These are phyloP conservation scores for Formica selysi DNA, from an alignment of 1,140 invertebrate species.

Conservation along the genomic window DNA sequence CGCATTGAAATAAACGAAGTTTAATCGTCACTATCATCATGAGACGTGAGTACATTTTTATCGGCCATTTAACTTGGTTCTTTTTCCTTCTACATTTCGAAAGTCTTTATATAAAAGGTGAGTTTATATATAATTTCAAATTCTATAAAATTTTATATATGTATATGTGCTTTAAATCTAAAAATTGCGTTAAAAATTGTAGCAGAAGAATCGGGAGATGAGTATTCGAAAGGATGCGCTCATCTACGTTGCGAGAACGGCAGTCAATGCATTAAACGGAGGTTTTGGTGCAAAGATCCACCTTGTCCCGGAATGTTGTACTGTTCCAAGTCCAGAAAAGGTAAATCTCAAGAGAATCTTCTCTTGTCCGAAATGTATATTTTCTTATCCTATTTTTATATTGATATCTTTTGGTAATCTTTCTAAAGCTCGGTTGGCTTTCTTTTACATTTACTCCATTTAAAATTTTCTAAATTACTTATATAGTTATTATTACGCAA, in stretches of 20 bases:
- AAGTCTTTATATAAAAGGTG: constrained; percentile 4
- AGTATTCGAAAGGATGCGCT: constrained; percentile 65
- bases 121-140: neutral
- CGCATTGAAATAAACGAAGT: constrained; percentile 20
- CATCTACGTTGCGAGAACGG: constrained; percentile 69
- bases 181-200: constrained; percentile 1
- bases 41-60: constrained; percentile 24
- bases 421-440: neutral
- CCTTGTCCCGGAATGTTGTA: constrained; percentile 80
- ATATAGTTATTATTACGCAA: neutral
- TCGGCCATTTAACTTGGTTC: constrained; percentile 7
- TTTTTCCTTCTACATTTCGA: neutral
- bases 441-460: constrained; percentile 5
- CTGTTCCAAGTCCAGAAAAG: constrained; percentile 76
- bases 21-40: constrained; percentile 30
- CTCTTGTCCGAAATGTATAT: neutral
- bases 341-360: constrained; percentile 57
- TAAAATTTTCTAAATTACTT: neutral
- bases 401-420: neutral
- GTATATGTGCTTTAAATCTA: neutral
- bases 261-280: constrained; percentile 76
- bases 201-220: constrained; percentile 19
- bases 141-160: neutral
- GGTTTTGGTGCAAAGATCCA: constrained; percentile 77
- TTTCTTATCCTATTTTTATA: neutral